Base-by-base conservation (phyloP, 2,888 invertebrate genomes). In the Brenthis ino region DNA sequence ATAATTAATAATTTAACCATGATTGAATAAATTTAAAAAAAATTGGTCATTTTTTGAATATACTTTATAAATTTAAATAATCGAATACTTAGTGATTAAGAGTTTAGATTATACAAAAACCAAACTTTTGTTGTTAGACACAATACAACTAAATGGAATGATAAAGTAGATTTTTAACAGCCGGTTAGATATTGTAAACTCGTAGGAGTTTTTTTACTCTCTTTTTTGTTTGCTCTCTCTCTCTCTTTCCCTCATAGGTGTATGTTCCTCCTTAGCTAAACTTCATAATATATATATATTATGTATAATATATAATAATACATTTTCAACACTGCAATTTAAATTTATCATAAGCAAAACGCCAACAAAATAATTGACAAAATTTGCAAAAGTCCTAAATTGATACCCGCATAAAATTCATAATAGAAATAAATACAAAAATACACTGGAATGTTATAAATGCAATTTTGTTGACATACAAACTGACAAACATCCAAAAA, bases 281-380 rank as follows among this genome's bases (percentile, higher is more conserved):
- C 53, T 54, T 16, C 11, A 24, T 20, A n/a, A n/a, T 54, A 57
- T 1, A 37, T 57, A 37, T 57, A 57, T 37, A 28, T 16, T 57
- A 43, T 43, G 12, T 43, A 28, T 48, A 50, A 48, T n/a, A 28
- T 48, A 60, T 6, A 58, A n/a, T 8, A 14, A 24, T 43, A 58
- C 48, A 12, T 60, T 60, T 50, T 28, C n/a, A 60, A 48, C 28
- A 60, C 58, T 60, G 48, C 6, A 60, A n/a, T 50, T 16, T 24
- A 54, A 43, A 43, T 43, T 11, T 43, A 43, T 43, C 37, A 43
- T 43, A 43, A 11, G 37, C 11, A 43, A 43, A 43, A 43, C 24
- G 47, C 20, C 57, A 57, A 20, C 13, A 20, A 48, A 48, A 24
- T 58, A 58, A 60, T 60, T 60, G 58, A 60, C 48, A 60, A 50